Conservation (phyloP, 2,113 vertebrate species). For the Bagarius yarrelli region DNA sequence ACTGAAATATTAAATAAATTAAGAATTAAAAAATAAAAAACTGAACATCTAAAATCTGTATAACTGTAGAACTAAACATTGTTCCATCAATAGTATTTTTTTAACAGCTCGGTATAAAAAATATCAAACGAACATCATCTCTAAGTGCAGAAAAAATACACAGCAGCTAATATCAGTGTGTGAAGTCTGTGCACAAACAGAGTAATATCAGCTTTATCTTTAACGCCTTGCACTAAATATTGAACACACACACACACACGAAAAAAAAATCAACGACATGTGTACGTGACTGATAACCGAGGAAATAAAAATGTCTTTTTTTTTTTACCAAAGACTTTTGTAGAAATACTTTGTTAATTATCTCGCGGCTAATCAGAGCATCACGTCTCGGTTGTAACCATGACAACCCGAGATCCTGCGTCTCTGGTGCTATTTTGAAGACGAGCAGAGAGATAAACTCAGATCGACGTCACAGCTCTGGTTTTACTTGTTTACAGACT, state of each 20-base stretch:
- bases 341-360: not conserved
- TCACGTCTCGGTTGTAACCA: not conserved
- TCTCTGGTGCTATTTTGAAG: not conserved
- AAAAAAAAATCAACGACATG: too few species aligned
- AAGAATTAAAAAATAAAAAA: not conserved
- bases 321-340: not conserved
- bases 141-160: not conserved
- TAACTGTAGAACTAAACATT: not conserved
- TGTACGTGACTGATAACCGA: not conserved
- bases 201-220: constrained; percentile 1
- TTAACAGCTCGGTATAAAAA: not conserved
- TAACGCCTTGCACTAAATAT: not conserved
- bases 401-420: not conserved
- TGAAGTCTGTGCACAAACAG: not conserved
- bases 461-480: not conserved
- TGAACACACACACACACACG: not conserved
- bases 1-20: not conserved
- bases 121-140: not conserved
- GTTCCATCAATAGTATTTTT: too few species aligned
- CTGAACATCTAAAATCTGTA: not conserved
- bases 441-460: not conserved
- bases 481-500: not conserved
- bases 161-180: constrained; percentile 6
- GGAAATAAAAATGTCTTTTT: not conserved
- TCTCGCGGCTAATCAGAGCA: constrained; percentile 9